Base-by-base conservation (phyloP, 1,140 invertebrate species). In the Dendroctonus ponderosae region DNA sequence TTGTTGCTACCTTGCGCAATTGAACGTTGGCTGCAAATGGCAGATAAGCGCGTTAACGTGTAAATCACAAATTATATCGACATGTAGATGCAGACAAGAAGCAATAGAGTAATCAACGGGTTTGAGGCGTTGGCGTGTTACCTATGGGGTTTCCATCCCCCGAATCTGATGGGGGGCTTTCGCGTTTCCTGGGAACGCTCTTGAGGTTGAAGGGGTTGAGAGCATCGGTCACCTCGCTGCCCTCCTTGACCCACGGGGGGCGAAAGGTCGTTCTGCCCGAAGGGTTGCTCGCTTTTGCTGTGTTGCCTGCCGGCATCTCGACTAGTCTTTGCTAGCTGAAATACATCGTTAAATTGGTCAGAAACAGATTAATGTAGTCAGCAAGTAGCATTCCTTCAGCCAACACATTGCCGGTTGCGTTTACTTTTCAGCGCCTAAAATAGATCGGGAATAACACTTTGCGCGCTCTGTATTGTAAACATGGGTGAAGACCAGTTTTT, bases 221-320 rank as follows among this genome's bases (percentile, higher is more conserved):
- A 88, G 83, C 39, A 85, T 81, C n/a, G 79, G 63, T 4, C 82
- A 84, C 77, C 82, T 82, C 2, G 82, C 85, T 80, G 46, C 87
- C 89, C 66, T 91, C 89, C 76, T 91, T 91, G 11, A 92, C 89
- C 90, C 90, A 92, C 7, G 91, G 91, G 9, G 90, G 90, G 57
- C 90, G 83, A 75, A 90, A 91, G 64, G 86, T 89, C 54, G 85
- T 86, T 67, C 87, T 82, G 48, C 67, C 66, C 6, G 68, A 70
- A 0, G 70, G 57, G 49, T 73, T 73, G 8, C 62, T 60, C 15
- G 39, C 66, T 58, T 48, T 70, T 67, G 64, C 66, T 39, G 67
- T 69, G 51, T 66, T 70, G n/a, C 71, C 73, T 8, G 70, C 67
- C 14, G 75, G 75, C 75, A 76, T 76, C 52, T 59, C 5, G 9